phyloP scores from a whole-genome alignment of 2,888 invertebrate species.

The Eretmocerus hayati region DNA sequence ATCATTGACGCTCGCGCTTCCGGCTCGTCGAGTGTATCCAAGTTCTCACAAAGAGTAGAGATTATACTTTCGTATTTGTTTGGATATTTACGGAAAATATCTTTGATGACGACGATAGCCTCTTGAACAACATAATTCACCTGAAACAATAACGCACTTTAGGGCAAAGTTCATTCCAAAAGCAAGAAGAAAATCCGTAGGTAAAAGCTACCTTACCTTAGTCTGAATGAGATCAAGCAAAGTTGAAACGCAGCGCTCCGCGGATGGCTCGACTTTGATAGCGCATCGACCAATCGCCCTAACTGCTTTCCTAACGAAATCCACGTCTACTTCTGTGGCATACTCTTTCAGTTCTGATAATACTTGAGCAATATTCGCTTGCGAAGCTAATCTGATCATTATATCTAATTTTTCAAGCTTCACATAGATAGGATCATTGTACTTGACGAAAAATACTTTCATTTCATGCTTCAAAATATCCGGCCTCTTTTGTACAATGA shows the following conservation, averaged over 20 bases:
- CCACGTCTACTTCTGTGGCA: conserved; percentile 98
- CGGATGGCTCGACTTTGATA: conserved; percentile 95
- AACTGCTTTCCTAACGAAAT: conserved; percentile 98
- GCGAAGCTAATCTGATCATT: conserved; percentile 97
- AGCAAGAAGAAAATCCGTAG: too few relatives aligned
- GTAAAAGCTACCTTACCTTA: conserved; percentile 57
- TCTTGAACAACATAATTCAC: conserved; percentile 99
- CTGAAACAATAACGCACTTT: too few relatives aligned
- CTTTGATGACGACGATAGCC: conserved; percentile 98
- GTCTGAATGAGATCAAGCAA: conserved; percentile 96
- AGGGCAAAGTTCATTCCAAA: too few relatives aligned
- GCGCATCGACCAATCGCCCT: conserved; percentile 98
- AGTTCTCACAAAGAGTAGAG: conserved; percentile 95
- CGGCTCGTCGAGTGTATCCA: conserved; percentile 97
- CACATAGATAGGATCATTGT: conserved; percentile 99
- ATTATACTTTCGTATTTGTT: conserved; percentile 99
- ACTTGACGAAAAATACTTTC: conserved; percentile 99
- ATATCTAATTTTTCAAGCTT: conserved; percentile 98
- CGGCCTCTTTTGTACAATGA: conserved; percentile 97
- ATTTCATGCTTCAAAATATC: conserved; percentile 99
- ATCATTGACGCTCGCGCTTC: conserved; percentile 99
- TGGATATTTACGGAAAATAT: conserved; percentile 95
- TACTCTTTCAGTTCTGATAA: conserved; percentile 97
- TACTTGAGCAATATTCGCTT: conserved; percentile 96
- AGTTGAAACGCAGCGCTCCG: conserved; percentile 97